Base-by-base conservation (phyloP, 2,888 invertebrate genomes). In the Caenorhabditis doughertyi region DNA sequence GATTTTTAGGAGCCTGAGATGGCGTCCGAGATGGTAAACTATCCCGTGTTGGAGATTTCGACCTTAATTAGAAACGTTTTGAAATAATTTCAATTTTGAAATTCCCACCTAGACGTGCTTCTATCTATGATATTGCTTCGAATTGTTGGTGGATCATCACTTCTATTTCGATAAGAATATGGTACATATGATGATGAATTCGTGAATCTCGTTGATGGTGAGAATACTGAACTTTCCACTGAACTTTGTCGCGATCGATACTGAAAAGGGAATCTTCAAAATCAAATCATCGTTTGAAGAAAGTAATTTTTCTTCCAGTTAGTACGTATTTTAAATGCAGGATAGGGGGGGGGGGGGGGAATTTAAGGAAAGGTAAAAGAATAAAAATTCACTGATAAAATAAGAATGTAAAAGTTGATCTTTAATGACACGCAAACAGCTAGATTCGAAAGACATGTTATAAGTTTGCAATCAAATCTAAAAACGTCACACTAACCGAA, bases 191-290 rank as follows among this genome's bases (percentile, higher is more conserved):
- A 55, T 11, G 73, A 64, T 23, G 76, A 13, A 16, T 51, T 79
- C 11, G 83, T 83, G 64, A 83, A 83, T 25, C 83, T 58, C 23
- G 70, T 23, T 11, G 74, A 47, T 7, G 83, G 83, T 2, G 83
- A 60, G 56, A 77, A 83, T 25, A 72, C 73, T 13, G 83, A 73
- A 56, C 73, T 74, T 44, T 83, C 83, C 42, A 56, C 65, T 44
- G 79, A 83, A 51, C 71, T 71, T 67, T 83, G 83, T 25, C 83
- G 74, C 16, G 79, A 65, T 51, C 74, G 79, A 56, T 83, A 83
- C 83, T 83, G 56, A 29, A 82, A 56, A 11, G 0, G 49, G 8
- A 2, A 25, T 8, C 3, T 70, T n/a, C 7, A 21, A 39, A 60
- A 27, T 56, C 8, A 13, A 2, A 67, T n/a, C 0, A 18, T 29